Percentiles rank a stretch among this genome's conserved stretches.
phyloP scores from a whole-genome alignment of 53 echinoderm and acorn worm genomes.

The Luidia sarsii region DNA sequence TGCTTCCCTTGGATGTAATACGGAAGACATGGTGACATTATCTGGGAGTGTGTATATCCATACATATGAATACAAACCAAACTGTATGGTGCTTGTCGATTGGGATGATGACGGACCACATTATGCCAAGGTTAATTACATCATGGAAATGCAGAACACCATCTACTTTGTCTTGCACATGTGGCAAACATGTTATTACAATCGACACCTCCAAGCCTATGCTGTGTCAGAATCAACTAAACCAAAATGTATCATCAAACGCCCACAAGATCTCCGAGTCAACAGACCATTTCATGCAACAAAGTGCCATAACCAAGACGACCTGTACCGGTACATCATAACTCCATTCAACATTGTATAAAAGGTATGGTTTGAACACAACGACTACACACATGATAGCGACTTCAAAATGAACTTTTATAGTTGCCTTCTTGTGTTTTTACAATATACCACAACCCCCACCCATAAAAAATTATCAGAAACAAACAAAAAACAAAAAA shows the following conservation, averaged over 20 bases:
- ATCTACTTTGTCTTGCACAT: constrained; percentile 13
- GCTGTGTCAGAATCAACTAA: constrained; percentile 31
- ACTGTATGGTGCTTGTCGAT: constrained; percentile 31
- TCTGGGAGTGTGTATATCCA: constrained; percentile 21
- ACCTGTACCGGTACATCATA: constrained; percentile 42
- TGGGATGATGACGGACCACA: constrained; percentile 54
- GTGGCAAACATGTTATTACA: constrained; percentile 44
- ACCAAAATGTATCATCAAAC: constrained; percentile 4
- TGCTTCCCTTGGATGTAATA: constrained; percentile 19
- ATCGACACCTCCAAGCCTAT: constrained; percentile 42
- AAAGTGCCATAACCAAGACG: constrained; percentile 27
- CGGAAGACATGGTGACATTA: constrained; percentile 5
- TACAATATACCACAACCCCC: background rate
- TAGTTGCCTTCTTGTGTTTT: constrained; percentile 3
- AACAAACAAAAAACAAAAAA: background rate
- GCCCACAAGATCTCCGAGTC: constrained; percentile 12
- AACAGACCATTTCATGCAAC: constrained; percentile 41
- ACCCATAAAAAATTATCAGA: background rate
- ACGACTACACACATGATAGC: no score
- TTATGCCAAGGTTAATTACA: constrained; percentile 41
- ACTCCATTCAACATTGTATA: constrained; percentile 47
- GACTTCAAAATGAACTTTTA: background rate
- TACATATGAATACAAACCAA: constrained; percentile 36
- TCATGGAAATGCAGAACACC: constrained; percentile 13
- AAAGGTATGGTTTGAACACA: constrained; percentile 4